Base-by-base conservation (phyloP, 2,888 invertebrate genomes). In the Saturnia japonica region DNA sequence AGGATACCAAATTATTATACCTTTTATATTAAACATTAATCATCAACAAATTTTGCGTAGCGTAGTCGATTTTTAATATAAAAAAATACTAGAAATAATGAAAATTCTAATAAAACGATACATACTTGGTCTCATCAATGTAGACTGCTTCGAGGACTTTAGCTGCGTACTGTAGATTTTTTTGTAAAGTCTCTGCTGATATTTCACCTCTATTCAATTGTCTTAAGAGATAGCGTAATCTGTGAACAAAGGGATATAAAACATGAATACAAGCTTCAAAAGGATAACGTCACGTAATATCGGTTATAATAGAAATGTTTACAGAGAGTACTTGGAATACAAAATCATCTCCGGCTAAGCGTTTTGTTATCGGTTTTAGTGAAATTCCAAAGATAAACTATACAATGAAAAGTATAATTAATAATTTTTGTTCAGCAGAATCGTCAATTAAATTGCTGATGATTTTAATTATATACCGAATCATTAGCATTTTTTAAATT, bases 111-210 rank as follows among this genome's bases (percentile, higher is more conserved):
- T 71, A 68, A 69, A 71, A 68, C 70, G 28, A 76, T 89, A 95
- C 97, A 94, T 96, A 98, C 98, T 98, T 98, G 89, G 98, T 97
- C 91, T 98, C 98, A 89, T 98, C 98, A 87, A 97, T 96, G 94
- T 97, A 98, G 77, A 98, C 97, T 19, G 98, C 97, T 94, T 99
- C 98, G 77, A 99, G 95, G 67, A 99, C 98, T 85, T 97, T 96
- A 25, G 98, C 98, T 70, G 98, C 98, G 91, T 98, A 99, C 83
- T 98, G 97, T 78, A 99, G 95, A 94, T 99, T 99, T 90, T 97
- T 96, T 94, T 98, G 97, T 83, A 99, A 95, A 77, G 98, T 96
- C 89, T 98, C 98, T 79, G 97, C 96, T 47, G 97, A 96, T 84
- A 99, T 96, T 94, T 98, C 97, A 86, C 98, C 98, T 88, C 96